Evolutionary conservation across 2,797 vertebrate genomes (phyloP).

Genomic region (Galago senegalensis): DNA sequence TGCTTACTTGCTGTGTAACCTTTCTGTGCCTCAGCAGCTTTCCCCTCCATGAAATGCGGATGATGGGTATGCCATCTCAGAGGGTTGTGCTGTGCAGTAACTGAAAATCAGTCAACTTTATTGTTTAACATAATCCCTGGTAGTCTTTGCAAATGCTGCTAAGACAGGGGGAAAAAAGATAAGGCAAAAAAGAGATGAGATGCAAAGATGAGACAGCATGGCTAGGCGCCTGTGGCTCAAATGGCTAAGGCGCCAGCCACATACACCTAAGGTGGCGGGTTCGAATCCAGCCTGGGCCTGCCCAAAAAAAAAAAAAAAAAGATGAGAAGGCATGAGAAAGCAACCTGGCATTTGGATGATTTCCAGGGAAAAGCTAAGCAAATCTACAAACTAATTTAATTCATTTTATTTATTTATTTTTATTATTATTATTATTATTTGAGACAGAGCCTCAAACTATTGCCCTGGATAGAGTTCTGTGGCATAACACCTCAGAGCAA

Average conservation of each 20-base stretch:
- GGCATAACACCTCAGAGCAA: too few relatives aligned
- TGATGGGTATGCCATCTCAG: background rate
- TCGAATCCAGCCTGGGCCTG: too few relatives aligned
- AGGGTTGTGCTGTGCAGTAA: background rate
- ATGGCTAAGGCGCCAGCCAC: too few relatives aligned
- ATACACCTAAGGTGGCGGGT: too few relatives aligned
- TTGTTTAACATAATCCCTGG: background rate
- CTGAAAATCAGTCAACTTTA: background rate
- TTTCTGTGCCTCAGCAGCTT: background rate
- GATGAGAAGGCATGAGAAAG: background rate
- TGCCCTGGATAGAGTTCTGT: too few relatives aligned
- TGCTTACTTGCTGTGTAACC: background rate
- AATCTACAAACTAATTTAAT: background rate
- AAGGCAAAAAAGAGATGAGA: background rate
- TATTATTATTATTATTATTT: too few relatives aligned
- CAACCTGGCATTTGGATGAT: background rate
- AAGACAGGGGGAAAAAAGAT: background rate
- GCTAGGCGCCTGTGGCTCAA: too few relatives aligned
- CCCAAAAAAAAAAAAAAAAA: background rate
- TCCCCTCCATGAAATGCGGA: background rate
- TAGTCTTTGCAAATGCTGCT: background rate
- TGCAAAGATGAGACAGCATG: background rate
- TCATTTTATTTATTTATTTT: too few relatives aligned
- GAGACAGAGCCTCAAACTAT: too few relatives aligned
- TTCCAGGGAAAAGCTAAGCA: conserved; percentile 2